These are phyloP conservation scores for Ylistrum balloti DNA, from an alignment of 1,140 invertebrate genomes.

Conservation along the genomic window DNA sequence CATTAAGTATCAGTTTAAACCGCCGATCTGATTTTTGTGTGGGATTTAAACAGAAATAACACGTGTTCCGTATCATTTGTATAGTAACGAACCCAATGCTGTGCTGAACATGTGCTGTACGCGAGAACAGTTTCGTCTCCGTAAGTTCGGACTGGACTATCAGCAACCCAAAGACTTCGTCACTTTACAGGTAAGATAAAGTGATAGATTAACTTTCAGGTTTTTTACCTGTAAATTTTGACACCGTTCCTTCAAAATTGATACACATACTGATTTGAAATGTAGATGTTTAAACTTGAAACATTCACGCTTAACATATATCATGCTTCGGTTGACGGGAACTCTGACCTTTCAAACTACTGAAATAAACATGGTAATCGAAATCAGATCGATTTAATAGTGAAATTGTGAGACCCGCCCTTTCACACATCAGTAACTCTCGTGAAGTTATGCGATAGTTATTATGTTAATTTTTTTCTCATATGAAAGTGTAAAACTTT, in stretches of 20 bases:
- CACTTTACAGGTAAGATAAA: neutral
- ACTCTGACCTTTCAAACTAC: too few relatives aligned
- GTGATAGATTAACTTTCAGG: too few relatives aligned
- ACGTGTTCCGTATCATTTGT: neutral
- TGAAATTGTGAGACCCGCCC: neutral
- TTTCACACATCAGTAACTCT: neutral
- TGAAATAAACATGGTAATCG: neutral
- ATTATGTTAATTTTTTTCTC: neutral
- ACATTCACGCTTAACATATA: too few relatives aligned
- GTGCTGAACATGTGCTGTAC: neutral
- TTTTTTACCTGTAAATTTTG: too few relatives aligned
- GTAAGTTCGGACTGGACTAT: neutral
- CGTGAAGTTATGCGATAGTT: neutral
- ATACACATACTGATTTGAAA: too few relatives aligned
- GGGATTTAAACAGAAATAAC: neutral
- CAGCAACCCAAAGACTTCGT: constrained; percentile 4
- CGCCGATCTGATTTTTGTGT: neutral
- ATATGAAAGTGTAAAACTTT: neutral
- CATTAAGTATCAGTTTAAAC: neutral
- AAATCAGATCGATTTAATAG: neutral
- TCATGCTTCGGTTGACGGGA: too few relatives aligned
- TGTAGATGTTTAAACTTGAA: too few relatives aligned
- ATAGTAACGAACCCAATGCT: neutral
- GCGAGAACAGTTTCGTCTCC: neutral
- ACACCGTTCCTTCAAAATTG: too few relatives aligned